phyloP scores from a whole-genome alignment of 2,113 vertebrate genomes.

The Mormoops blainvillei region DNA sequence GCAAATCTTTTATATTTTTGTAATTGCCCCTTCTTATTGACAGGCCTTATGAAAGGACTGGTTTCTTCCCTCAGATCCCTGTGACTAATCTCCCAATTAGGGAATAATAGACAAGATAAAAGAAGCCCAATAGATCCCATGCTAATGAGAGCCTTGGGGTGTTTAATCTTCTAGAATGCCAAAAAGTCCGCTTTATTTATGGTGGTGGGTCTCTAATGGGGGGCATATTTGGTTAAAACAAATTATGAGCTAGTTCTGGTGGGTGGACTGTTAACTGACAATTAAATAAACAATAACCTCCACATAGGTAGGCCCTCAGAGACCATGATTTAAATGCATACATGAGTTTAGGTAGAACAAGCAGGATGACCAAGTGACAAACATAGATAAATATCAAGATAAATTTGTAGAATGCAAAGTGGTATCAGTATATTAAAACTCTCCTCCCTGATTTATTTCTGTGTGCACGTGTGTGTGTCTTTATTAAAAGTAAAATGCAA shows the following conservation, averaged over 20 bases:
- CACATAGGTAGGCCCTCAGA: neutral
- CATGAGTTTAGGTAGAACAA: neutral
- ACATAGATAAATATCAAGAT: neutral
- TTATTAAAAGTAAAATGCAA: neutral
- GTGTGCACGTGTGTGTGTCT: neutral
- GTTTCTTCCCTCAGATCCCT: slow-evolving; percentile 26
- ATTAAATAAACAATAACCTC: slow-evolving; percentile 39
- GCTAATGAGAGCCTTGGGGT: neutral
- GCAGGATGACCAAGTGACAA: neutral
- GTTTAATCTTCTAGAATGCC: neutral
- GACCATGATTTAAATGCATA: neutral
- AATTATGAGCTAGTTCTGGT: slow-evolving; percentile 24
- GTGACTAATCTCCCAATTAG: neutral
- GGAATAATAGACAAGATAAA: slow-evolving; percentile 27
- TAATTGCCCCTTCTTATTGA: neutral
- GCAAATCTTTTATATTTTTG: neutral
- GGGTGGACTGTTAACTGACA: neutral
- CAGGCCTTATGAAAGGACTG: slow-evolving; percentile 28
- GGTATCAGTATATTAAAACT: neutral
- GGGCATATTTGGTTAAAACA: slow-evolving; percentile 31
- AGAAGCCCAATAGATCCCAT: neutral
- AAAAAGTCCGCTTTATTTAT: neutral
- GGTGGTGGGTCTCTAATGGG: neutral
- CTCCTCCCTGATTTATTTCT: neutral
- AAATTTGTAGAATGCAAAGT: neutral